Evolutionary conservation across 1,140 invertebrate genomes (phyloP).

Genomic region (Popillia japonica): DNA sequence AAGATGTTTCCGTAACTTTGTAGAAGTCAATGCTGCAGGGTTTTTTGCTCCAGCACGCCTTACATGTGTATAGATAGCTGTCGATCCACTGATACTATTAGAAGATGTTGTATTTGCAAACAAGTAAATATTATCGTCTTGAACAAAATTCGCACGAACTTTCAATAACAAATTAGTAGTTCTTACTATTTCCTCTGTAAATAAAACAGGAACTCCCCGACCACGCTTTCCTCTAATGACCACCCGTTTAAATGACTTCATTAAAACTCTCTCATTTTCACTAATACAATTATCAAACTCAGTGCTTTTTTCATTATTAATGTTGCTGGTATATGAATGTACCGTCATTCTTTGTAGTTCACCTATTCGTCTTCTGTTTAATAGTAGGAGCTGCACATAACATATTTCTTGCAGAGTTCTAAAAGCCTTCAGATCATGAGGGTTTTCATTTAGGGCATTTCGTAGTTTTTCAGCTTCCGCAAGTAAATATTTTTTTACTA

Average conservation of each 20-base stretch:
- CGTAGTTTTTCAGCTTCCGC: no score
- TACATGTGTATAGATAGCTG: slow-evolving; percentile 51
- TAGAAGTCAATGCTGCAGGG: slow-evolving; percentile 49
- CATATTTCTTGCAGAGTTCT: no score
- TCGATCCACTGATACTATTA: slow-evolving; percentile 50
- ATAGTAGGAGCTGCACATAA: slow-evolving; percentile 42
- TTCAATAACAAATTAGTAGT: slow-evolving; percentile 39
- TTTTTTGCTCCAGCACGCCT: slow-evolving; percentile 52
- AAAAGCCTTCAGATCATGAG: no score
- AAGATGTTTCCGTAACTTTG: slow-evolving; percentile 55
- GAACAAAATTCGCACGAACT: slow-evolving; percentile 39
- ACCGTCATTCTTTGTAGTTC: slow-evolving; percentile 46
- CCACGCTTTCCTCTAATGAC: slow-evolving; percentile 46
- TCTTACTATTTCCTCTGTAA: slow-evolving; percentile 41
- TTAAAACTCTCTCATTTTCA: slow-evolving; percentile 43
- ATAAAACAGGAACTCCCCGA: slow-evolving; percentile 41
- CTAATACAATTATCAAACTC: slow-evolving; percentile 43
- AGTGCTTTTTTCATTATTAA: slow-evolving; percentile 37
- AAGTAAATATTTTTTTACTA: no score
- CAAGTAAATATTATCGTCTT: slow-evolving; percentile 42
- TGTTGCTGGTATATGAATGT: slow-evolving; percentile 39
- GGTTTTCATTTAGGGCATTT: no score
- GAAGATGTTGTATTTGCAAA: slow-evolving; percentile 41
- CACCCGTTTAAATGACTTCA: slow-evolving; percentile 43
- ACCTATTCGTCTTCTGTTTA: slow-evolving; percentile 43